Evolutionary conservation across 2,888 invertebrate species (phyloP).

Genomic region (Hartigia nigra): DNA sequence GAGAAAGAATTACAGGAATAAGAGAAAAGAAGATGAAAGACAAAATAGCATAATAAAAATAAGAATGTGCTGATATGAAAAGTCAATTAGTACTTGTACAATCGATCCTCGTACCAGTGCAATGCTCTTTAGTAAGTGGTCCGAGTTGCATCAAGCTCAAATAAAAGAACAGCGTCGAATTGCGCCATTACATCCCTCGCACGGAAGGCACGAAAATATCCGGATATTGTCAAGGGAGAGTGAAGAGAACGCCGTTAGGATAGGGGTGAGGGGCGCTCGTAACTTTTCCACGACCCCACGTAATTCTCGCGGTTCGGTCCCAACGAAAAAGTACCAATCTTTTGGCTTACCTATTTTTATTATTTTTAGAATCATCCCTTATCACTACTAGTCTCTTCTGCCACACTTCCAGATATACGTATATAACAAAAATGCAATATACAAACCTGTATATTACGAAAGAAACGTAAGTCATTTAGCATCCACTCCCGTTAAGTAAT

Average conservation of each 20-base stretch:
- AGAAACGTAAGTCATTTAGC: neutral
- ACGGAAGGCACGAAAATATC: neutral
- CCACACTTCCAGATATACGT: neutral
- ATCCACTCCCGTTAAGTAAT: neutral
- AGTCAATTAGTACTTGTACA: neutral
- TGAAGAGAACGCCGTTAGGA: rapidly evolving
- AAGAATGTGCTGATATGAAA: neutral
- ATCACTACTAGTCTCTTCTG: neutral
- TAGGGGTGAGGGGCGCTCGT: neutral
- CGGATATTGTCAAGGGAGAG: neutral
- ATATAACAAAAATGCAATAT: neutral
- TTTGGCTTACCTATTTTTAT: neutral
- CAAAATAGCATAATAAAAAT: neutral
- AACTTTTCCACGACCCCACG: neutral
- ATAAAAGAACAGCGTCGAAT: neutral
- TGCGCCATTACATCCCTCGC: neutral
- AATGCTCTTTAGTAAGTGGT: neutral
- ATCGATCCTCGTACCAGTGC: neutral
- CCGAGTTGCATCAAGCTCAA: neutral
- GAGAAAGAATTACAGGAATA: neutral
- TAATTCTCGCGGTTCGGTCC: neutral
- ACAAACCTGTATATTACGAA: neutral
- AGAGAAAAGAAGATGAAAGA: neutral
- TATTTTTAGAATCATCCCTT: neutral
- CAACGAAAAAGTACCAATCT: neutral